Conservation (phyloP, 2,113 vertebrate species). For the Danio rerio region GRCz12tu NC_133189.1:41603001-41603500, state of each 20-base stretch:
- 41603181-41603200: not conserved
- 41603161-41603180: not conserved
- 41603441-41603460: not conserved
- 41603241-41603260: not conserved
- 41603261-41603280: not conserved
- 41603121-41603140: not conserved
- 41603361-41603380: not conserved
- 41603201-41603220: not conserved
- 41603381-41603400: not conserved
- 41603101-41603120: not conserved
- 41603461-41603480: not conserved
- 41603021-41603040: conserved; percentile 30
- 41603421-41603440: not conserved
- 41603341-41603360: not conserved
- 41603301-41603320: not conserved
- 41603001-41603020: conserved; percentile 33
- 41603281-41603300: not conserved
- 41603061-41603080: conserved; percentile 5
- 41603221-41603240: not conserved
- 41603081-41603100: not conserved
- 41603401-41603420: not conserved
- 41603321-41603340: not conserved
- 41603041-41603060: conserved; percentile 5
- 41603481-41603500: not conserved
- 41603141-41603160: not conserved